Conservation (phyloP, 2,113 vertebrate species). For the Columbina picui region DNA sequence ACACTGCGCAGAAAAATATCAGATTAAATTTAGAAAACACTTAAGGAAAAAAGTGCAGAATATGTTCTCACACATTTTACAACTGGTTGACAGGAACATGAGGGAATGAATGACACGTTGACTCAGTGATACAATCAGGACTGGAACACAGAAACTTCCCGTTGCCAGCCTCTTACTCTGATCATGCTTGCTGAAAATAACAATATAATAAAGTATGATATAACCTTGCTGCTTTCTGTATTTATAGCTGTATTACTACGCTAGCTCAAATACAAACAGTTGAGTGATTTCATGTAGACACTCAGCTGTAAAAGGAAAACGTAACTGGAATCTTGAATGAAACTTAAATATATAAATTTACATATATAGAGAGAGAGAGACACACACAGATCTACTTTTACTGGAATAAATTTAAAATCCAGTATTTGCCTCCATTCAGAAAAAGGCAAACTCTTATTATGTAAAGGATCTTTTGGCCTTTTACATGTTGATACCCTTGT, state of each 20-base stretch:
- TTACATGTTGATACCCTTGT: not conserved
- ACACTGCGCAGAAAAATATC: constrained; percentile 62
- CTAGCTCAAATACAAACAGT: not conserved
- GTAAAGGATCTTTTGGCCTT: not conserved
- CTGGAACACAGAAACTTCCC: constrained; percentile 55
- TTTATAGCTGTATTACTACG: constrained; percentile 13
- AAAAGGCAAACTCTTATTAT: not conserved
- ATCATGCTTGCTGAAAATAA: constrained; percentile 34
- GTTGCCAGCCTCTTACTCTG: constrained; percentile 2
- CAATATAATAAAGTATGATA: constrained; percentile 44
- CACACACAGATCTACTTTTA: not conserved
- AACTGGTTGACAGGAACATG: constrained; percentile 70
- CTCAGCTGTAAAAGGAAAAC: not conserved
- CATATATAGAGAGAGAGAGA: too few relatives aligned
- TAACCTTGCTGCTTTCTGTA: constrained; percentile 17
- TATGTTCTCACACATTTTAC: constrained; percentile 66
- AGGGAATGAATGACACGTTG: constrained; percentile 67
- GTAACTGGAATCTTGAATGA: not conserved
- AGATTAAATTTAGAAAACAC: constrained; percentile 66
- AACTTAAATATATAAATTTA: not conserved
- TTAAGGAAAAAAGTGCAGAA: constrained; percentile 52
- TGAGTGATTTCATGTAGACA: not conserved
- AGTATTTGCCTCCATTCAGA: not conserved
- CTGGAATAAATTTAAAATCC: not conserved
- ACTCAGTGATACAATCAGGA: constrained; percentile 66